Percentiles rank a stretch among this genome's conserved stretches.
Conservation (phyloP, 2,888 invertebrate species). For the Pedicia rivosa region DNA sequence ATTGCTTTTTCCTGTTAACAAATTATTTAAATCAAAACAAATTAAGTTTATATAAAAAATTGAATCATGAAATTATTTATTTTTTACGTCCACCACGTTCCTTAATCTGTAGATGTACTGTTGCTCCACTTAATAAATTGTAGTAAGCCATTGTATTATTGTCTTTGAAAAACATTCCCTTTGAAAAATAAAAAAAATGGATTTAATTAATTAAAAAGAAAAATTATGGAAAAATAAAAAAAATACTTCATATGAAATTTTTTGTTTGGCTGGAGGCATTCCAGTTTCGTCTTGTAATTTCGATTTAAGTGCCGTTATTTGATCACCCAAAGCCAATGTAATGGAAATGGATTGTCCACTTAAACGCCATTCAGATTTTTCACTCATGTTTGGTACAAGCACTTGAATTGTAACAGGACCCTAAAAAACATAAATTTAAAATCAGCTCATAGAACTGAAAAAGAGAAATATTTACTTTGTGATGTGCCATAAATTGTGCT, state of each 20-base stretch:
- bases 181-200: conserved; percentile 22
- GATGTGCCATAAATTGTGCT: conserved; percentile 54
- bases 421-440: conserved; percentile 28
- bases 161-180: conserved; percentile 98
- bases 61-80: conserved; percentile 36
- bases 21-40: too few relatives aligned
- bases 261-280: conserved; percentile 95
- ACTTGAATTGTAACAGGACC: conserved; percentile 70
- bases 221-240: conserved; percentile 3
- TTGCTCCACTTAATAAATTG: conserved; percentile 73
- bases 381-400: conserved; percentile 63
- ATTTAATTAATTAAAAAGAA: conserved; percentile 4
- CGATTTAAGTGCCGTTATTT: conserved; percentile 74
- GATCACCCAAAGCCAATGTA: conserved; percentile 57
- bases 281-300: conserved; percentile 70
- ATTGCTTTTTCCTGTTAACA: too few relatives aligned
- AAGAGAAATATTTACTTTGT: conserved; percentile 35
- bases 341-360: conserved; percentile 77
- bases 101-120: conserved; percentile 81
- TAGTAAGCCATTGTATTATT: conserved; percentile 89
- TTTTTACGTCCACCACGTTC: conserved; percentile 97
- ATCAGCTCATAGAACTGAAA: conserved; percentile 16
- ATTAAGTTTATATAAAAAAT: too few relatives aligned
- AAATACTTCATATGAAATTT: conserved; percentile 77
- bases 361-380: conserved; percentile 90